Conservation (phyloP, 2,888 invertebrate species). For the Diplazon laetatorius region DNA sequence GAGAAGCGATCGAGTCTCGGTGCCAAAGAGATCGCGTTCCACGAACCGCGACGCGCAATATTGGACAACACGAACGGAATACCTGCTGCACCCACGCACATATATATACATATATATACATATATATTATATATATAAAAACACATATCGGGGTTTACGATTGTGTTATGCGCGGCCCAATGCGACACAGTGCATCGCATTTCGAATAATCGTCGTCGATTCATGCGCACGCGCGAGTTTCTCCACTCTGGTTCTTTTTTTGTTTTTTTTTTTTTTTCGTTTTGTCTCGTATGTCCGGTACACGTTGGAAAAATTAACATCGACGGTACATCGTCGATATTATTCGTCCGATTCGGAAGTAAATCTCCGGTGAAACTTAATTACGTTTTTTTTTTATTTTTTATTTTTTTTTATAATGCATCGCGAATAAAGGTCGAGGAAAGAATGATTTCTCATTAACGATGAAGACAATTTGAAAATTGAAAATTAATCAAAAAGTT, state of each 20-base stretch:
- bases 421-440: no score
- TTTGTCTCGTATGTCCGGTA: not conserved
- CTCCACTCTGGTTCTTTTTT: not conserved
- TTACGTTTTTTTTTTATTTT: not conserved
- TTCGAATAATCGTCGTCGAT: not conserved
- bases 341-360: not conserved
- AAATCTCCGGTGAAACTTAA: not conserved
- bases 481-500: no score
- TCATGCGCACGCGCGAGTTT: not conserved
- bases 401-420: no score
- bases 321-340: not conserved
- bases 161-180: not conserved
- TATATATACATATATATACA: not conserved
- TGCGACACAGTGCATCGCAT: not conserved
- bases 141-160: no score
- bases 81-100: constrained; percentile 24
- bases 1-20: constrained; percentile 71
- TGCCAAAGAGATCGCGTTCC: constrained; percentile 78
- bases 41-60: constrained; percentile 68
- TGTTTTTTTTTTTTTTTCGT: not conserved
- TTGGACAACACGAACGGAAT: constrained; percentile 23
- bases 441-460: no score
- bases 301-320: not conserved
- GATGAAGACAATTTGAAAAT: no score
- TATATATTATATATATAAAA: no score